Base-by-base conservation (phyloP, 1,140 invertebrate species). In the Gonatopus flavifemur region DNA sequence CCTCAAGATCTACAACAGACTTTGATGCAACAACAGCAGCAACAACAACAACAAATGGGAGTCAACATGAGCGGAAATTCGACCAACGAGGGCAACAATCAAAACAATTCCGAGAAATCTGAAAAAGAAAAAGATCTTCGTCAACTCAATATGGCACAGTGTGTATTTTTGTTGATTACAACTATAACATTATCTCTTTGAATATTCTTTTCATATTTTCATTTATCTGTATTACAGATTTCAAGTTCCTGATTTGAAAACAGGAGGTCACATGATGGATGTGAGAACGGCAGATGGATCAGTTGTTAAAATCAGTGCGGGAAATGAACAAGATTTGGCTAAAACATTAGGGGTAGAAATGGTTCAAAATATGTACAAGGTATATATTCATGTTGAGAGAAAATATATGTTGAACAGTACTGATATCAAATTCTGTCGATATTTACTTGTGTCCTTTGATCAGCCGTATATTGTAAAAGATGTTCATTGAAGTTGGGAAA, bases 351-450 rank as follows among this genome's bases (percentile, higher is more conserved):
- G 81, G n/a, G 81, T 83, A 32, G 83, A 84, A 64, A 82, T 83
- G 77, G 81, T 83, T 16, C 87, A 88, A 66, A 88, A 85, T 64
- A 89, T 91, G 86, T 90, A 89, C 70, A 90, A 88, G 80, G 88
- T 77, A 66, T n/a, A n/a, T n/a, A n/a, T n/a, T n/a, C n/a, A n/a
- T n/a, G n/a, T n/a, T n/a, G n/a, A n/a, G n/a, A n/a, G n/a, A n/a
- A n/a, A n/a, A n/a, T n/a, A n/a, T n/a, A n/a, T n/a, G n/a, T n/a
- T n/a, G n/a, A n/a, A n/a, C n/a, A n/a, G n/a, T n/a, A n/a, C n/a
- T n/a, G n/a, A n/a, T n/a, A n/a, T n/a, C n/a, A n/a, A n/a, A n/a
- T n/a, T n/a, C n/a, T n/a, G n/a, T n/a, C n/a, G n/a, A n/a, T n/a
- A n/a, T n/a, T n/a, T n/a, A n/a, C n/a, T n/a, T n/a, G n/a, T n/a